phyloP scores from a whole-genome alignment of 2,797 vertebrate genomes.

The Percopsis omiscomaycus region DNA sequence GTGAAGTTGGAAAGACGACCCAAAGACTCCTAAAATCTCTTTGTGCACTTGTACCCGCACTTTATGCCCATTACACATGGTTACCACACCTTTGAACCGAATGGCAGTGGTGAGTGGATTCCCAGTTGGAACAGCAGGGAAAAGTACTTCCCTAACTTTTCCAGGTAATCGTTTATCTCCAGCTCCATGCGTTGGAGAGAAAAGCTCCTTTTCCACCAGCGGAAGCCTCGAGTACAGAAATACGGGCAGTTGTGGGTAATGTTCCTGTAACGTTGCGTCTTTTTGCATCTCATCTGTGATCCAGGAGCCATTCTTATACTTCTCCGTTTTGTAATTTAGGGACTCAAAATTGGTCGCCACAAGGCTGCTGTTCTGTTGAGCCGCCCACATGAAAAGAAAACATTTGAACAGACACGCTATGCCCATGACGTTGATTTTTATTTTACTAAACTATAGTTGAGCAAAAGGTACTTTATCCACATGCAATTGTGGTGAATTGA shows the following conservation, averaged over 20 bases:
- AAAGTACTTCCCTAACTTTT: constrained; percentile 48
- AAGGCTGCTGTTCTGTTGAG: background rate
- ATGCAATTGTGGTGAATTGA: no score
- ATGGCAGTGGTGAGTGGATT: background rate
- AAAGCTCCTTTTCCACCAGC: constrained; percentile 50
- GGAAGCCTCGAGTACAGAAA: constrained; percentile 55
- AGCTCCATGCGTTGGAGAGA: constrained; percentile 48
- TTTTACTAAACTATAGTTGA: no score
- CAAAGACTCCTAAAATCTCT: constrained; percentile 28
- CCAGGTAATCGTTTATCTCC: constrained; percentile 50
- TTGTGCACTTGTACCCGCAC: constrained; percentile 67
- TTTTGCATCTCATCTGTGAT: background rate
- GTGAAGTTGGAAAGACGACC: constrained; percentile 20
- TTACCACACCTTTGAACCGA: constrained; percentile 25
- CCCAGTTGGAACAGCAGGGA: constrained; percentile 24
- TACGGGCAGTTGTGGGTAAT: constrained; percentile 64
- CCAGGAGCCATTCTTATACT: background rate
- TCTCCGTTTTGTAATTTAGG: background rate
- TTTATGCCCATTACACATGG: constrained; percentile 45
- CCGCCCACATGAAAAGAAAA: constrained; percentile 5
- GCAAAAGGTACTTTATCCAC: no score
- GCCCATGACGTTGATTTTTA: background rate
- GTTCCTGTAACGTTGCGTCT: constrained; percentile 6
- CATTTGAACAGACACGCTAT: constrained; percentile 11
- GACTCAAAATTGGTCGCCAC: background rate